These are phyloP conservation scores for Cyrtorhinus lividipennis DNA, from an alignment of 1,140 invertebrate species.

Conservation along the genomic window DNA sequence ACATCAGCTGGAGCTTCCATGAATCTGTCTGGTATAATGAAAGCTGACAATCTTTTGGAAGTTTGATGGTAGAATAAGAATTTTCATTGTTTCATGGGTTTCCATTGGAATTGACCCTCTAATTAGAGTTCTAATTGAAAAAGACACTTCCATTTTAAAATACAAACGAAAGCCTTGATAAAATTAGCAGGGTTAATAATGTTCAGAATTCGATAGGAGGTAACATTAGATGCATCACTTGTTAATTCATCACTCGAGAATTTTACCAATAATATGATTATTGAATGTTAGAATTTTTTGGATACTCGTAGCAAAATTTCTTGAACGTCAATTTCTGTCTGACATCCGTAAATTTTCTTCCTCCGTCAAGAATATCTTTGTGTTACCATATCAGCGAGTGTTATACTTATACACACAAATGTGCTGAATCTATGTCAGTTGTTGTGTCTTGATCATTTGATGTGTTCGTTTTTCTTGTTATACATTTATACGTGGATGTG, in stretches of 20 bases:
- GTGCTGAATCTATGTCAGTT: no score
- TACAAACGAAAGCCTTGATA: constrained; percentile 8
- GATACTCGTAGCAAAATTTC: background rate
- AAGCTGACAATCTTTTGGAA: background rate
- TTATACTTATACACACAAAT: no score
- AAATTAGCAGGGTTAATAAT: constrained; percentile 8
- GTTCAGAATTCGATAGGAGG: constrained; percentile 4
- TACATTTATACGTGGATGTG: background rate
- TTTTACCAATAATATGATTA: background rate
- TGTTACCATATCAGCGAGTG: no score
- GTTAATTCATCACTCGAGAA: background rate
- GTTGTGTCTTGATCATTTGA: constrained; percentile 6
- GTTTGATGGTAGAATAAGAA: background rate
- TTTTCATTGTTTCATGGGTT: no score
- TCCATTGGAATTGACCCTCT: no score
- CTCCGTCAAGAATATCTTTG: background rate
- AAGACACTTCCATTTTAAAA: background rate
- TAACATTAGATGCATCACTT: background rate
- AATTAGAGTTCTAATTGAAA: background rate
- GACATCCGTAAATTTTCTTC: background rate
- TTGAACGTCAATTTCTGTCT: background rate
- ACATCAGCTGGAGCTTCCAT: background rate
- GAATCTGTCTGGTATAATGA: background rate
- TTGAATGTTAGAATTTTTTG: background rate
- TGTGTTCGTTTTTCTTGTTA: background rate